A percentile compares a stretch with the other conserved stretches of the same genome.
These are phyloP conservation scores for Telmatochromis brachygnathus DNA, from an alignment of 2,113 vertebrate species.

Conservation along the genomic window DNA sequence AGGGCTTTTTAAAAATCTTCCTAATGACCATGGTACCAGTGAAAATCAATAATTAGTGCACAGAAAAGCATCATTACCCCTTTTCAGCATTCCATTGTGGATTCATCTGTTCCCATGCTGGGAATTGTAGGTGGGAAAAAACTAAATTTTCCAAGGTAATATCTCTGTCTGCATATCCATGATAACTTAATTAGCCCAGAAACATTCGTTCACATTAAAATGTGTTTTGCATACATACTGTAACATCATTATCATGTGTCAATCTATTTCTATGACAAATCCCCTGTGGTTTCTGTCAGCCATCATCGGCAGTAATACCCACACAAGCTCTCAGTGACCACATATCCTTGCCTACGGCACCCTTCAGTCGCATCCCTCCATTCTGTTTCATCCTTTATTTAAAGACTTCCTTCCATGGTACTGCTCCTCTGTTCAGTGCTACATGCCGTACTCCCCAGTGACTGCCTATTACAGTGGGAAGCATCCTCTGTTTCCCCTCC, in stretches of 20 bases:
- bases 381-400: constrained; percentile 29
- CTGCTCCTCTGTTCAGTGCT: not conserved
- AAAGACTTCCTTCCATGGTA: constrained; percentile 13
- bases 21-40: not conserved
- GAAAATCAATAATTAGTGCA: not conserved
- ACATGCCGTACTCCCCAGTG: not conserved
- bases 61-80: not conserved
- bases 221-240: not conserved
- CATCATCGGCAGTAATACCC: not conserved
- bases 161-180: not conserved
- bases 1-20: constrained; percentile 5
- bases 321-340: not conserved
- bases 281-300: not conserved
- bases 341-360: not conserved
- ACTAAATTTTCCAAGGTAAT: not conserved
- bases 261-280: not conserved
- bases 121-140: not conserved
- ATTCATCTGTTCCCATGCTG: not conserved
- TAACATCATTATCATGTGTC: not conserved
- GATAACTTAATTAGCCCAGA: constrained; percentile 4
- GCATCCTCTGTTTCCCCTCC: not conserved
- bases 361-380: not conserved
- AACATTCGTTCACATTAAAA: not conserved
- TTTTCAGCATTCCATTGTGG: not conserved
- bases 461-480: not conserved